Conservation (phyloP, 2,888 invertebrate genomes). For the Troglohyphantes excavatus region DNA sequence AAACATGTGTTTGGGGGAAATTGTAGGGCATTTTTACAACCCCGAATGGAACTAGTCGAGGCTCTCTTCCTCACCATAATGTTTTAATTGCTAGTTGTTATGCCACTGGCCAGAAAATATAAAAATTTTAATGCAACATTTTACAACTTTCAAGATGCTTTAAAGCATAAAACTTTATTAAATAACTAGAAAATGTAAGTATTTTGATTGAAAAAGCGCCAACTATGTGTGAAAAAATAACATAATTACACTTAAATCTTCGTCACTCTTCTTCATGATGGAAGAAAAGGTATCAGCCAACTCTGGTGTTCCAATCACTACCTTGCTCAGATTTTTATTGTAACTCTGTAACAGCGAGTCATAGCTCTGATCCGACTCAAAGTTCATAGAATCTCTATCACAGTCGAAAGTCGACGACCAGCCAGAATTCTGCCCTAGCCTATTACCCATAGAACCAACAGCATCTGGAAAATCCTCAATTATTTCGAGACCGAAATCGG, state of each 20-base stretch:
- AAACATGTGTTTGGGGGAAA: too few relatives aligned
- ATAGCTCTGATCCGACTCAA: constrained; percentile 84
- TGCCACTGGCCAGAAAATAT: too few relatives aligned
- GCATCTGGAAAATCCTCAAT: constrained; percentile 33
- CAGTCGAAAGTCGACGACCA: constrained; percentile 80
- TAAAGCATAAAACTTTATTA: too few relatives aligned
- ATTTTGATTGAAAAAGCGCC: too few relatives aligned
- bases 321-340: constrained; percentile 75
- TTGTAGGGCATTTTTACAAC: too few relatives aligned
- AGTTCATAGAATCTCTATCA: constrained; percentile 46
- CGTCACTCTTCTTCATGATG: constrained; percentile 46
- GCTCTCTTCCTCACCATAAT: too few relatives aligned
- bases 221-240: too few relatives aligned
- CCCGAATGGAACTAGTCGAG: too few relatives aligned
- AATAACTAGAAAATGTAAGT: too few relatives aligned
- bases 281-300: constrained; percentile 71
- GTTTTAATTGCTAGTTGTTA: too few relatives aligned
- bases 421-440: constrained; percentile 78
- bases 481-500: constrained; percentile 71
- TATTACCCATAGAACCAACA: constrained; percentile 79
- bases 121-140: too few relatives aligned
- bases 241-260: constrained; percentile 41
- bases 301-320: constrained; percentile 76
- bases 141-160: too few relatives aligned
- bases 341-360: constrained; percentile 86